phyloP scores from a whole-genome alignment of 2,888 invertebrate genomes.

The Macaria notata region DNA sequence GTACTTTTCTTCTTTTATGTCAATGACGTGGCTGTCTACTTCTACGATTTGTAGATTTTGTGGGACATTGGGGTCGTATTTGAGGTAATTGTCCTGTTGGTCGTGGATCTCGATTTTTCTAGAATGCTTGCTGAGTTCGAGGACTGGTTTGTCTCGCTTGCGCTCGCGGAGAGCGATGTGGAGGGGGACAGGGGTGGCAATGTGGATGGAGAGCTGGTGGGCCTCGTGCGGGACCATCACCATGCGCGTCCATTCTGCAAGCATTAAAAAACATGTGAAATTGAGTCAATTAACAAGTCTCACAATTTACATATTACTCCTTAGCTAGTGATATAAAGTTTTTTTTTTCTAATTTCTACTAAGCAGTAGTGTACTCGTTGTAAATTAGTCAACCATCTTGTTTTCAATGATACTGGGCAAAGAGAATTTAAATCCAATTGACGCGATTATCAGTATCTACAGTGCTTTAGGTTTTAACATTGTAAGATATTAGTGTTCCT shows the following conservation, averaged over 20 bases:
- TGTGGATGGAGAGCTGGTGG: conserved; percentile 62
- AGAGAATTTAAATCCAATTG: no score
- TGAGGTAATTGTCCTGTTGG: conserved; percentile 63
- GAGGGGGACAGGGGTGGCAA: conserved; percentile 59
- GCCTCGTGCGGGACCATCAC: conserved; percentile 70
- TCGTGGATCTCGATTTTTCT: conserved; percentile 48
- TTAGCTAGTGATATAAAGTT: no score
- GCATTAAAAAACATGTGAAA: not conserved
- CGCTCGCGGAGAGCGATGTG: conserved; percentile 65
- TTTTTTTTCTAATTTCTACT: no score
- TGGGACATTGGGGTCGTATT: conserved; percentile 70
- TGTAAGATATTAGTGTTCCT: no score
- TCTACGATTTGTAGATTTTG: conserved; percentile 73
- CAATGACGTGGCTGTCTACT: conserved; percentile 68
- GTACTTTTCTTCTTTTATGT: conserved; percentile 61
- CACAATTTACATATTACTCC: no score
- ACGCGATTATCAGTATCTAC: no score
- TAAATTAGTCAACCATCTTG: no score
- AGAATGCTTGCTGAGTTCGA: conserved; percentile 63
- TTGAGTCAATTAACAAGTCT: no score
- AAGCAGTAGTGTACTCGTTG: no score
- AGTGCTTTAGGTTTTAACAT: no score
- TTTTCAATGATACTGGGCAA: no score
- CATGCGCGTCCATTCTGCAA: conserved; percentile 66
- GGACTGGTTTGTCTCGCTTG: conserved; percentile 60